Evolutionary conservation across 1,140 invertebrate species (phyloP), one percentile per base, ranked within the genome.

Genomic region (Varroa destructor): DNA sequence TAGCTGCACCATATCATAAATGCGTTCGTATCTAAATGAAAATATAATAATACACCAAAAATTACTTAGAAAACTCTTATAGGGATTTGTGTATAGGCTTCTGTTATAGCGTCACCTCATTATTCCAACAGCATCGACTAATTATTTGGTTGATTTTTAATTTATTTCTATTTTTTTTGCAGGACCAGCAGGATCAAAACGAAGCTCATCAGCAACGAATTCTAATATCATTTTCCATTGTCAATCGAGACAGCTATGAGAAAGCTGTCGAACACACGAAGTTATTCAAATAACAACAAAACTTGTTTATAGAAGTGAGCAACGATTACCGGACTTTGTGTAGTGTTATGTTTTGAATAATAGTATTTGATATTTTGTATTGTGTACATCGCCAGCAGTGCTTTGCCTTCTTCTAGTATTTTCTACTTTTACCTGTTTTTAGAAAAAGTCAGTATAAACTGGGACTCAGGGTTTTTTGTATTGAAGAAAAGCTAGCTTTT

Each of bases 201-300:
- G 40, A 67, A 37, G 61, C 61, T 2, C 61, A 67, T 37, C 46
- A 36, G 12, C 40, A 67, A 2, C 61, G 61, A 40, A n/a, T 40
- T 12, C 61, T 67, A 10, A 36, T 67, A 40, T 37, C 61, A 25
- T 37, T 67, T 10, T 67, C 14, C 61, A 40, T 67, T 46, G 40
- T 67, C 40, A 37, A 67, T 37, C 61, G 14, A 14, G 40, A 67
- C 40, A 67, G 37, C 40, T 67, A 25, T 40, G 61, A 67, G 61
- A 37, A n/a, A 36, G 46, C 61, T 51, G 46, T 51, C 46, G 46
- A 51, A 51, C 46, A 51, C 4, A 51, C 4, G 46, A 51, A 51
- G 4, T 51, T 8, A 8, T 8, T 51, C 4, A 51, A 51, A 8
- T 51, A 51, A 51, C 46, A 8, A 8, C 46, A 8, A 51, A 51